phyloP scores from a whole-genome alignment of 2,113 vertebrate genomes.

The Salvator merianae region DNA sequence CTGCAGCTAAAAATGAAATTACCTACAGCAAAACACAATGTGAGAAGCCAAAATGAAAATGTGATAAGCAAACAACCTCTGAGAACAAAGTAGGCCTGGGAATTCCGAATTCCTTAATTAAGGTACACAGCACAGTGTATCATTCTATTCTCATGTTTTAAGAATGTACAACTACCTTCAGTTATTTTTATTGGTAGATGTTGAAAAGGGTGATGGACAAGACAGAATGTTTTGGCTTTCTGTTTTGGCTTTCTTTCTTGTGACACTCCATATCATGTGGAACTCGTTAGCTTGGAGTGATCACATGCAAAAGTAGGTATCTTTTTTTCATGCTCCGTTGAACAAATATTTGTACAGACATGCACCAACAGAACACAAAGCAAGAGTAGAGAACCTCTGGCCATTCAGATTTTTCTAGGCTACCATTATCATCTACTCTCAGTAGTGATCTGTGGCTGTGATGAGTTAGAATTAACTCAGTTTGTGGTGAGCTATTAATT shows the following conservation, averaged over 20 bases:
- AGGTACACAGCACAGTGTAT: neutral
- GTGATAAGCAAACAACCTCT: neutral
- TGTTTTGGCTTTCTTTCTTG: neutral
- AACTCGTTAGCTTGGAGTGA: too few species aligned
- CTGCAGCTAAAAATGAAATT: slow-evolving; percentile 93
- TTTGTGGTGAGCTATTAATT: too few species aligned
- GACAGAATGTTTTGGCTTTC: too few species aligned
- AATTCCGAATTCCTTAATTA: neutral
- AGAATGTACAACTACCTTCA: neutral
- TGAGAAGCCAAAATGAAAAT: neutral
- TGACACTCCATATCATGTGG: neutral
- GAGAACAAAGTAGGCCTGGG: neutral
- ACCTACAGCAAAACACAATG: slow-evolving; percentile 75
- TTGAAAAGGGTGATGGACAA: neutral
- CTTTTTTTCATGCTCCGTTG: too few species aligned
- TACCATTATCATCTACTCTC: too few species aligned
- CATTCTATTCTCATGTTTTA: neutral
- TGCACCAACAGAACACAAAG: too few species aligned
- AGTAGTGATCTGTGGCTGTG: too few species aligned
- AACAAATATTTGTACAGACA: too few species aligned
- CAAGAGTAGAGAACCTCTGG: too few species aligned
- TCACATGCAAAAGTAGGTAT: too few species aligned
- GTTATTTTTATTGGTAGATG: neutral
- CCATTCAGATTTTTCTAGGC: too few species aligned
- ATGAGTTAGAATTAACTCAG: too few species aligned